Percentiles rank a stretch among this genome's conserved stretches.
Evolutionary conservation across 2,888 invertebrate species (phyloP).

Genomic region (Pemphredon lugubris): DNA sequence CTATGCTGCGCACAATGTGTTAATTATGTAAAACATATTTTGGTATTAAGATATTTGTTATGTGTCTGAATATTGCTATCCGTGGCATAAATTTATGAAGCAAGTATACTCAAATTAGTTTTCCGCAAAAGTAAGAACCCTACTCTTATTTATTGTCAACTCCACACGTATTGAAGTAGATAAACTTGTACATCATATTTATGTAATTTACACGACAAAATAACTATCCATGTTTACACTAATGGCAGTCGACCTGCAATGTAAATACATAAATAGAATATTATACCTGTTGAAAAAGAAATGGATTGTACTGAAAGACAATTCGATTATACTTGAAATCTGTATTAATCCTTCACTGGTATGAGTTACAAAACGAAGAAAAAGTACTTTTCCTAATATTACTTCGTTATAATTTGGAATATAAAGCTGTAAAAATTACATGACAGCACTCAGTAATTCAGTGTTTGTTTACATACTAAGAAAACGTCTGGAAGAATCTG

Average conservation of each 20-base stretch:
- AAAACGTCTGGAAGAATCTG: slow-evolving; percentile 33
- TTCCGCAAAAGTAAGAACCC: too few species aligned
- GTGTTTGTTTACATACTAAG: slow-evolving; percentile 65
- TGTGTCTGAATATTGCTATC: too few species aligned
- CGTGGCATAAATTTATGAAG: too few species aligned
- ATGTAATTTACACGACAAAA: neutral
- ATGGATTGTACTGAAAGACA: neutral
- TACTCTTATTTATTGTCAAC: too few species aligned
- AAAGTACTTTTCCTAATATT: neutral
- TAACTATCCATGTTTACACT: neutral
- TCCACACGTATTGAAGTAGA: too few species aligned
- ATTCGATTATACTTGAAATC: neutral
- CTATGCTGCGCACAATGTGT: too few species aligned
- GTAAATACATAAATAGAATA: neutral
- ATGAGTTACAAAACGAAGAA: neutral
- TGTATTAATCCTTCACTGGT: neutral
- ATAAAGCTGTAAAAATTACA: slow-evolving; percentile 30
- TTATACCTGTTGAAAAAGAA: slow-evolving; percentile 4
- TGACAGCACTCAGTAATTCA: slow-evolving; percentile 41
- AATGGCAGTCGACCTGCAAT: neutral
- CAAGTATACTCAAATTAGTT: too few species aligned
- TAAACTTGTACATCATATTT: neutral
- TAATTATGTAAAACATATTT: too few species aligned
- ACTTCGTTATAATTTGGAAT: neutral
- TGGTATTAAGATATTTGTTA: too few species aligned